Percentiles rank a stretch among this genome's conserved stretches.
phyloP scores from a whole-genome alignment of 37 sponge, comb jelly and placozoan species.

The Petrosia ficiformis region DNA sequence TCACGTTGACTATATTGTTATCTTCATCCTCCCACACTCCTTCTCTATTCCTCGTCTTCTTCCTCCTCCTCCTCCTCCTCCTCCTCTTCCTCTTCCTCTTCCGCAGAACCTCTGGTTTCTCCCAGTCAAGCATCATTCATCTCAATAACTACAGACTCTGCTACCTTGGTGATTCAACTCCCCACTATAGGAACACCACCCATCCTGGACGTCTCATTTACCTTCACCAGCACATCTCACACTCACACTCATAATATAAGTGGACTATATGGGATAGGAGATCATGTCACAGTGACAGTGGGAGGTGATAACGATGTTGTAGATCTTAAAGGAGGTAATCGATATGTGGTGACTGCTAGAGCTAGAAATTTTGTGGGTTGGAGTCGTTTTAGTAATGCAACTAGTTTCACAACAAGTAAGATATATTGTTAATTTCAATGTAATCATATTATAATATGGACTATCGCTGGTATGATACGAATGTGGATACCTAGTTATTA shows the following conservation, averaged over 20 bases:
- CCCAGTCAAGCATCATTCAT: neutral
- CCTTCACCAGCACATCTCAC: neutral
- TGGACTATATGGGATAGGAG: neutral
- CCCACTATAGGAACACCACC: neutral
- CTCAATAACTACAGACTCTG: neutral
- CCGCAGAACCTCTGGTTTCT: neutral
- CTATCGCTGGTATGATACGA: no score
- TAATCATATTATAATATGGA: no score
- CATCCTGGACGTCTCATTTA: neutral
- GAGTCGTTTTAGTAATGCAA: neutral
- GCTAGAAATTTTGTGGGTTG: neutral
- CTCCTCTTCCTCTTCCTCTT: constrained; percentile 10
- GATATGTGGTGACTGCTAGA: neutral
- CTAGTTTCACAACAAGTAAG: no score
- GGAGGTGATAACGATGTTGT: neutral
- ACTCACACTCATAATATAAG: neutral
- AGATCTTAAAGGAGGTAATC: neutral
- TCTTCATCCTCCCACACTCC: no score
- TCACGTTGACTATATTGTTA: no score
- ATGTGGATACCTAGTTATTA: no score
- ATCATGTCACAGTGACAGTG: neutral
- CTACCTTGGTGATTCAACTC: neutral
- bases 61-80: constrained; percentile 12
- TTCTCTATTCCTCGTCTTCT: neutral
- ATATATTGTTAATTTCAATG: no score